Percentiles rank a stretch among this genome's conserved stretches.
phyloP scores from a whole-genome alignment of 2,797 vertebrate species.

The Gymnoscopelus microlampas region DNA sequence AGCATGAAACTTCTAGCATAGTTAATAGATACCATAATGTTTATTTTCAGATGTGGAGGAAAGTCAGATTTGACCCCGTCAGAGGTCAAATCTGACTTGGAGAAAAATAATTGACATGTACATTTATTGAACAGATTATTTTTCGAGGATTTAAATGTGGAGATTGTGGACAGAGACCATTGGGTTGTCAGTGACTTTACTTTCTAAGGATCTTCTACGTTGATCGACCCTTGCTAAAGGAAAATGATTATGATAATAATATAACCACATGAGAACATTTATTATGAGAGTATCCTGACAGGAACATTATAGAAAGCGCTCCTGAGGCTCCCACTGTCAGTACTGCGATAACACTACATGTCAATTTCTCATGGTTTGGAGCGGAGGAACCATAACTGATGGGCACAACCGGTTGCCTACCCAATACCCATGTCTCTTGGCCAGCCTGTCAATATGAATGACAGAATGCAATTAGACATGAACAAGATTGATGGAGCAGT shows the following conservation, averaged over 20 bases:
- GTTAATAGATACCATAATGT: too few relatives aligned
- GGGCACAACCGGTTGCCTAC: not conserved
- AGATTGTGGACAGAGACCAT: not conserved
- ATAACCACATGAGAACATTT: not conserved
- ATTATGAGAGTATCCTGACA: not conserved
- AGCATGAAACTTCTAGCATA: too few relatives aligned
- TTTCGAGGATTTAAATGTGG: not conserved
- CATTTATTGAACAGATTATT: too few relatives aligned
- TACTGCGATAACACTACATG: conserved; percentile 1
- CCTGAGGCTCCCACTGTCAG: not conserved
- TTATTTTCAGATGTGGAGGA: too few relatives aligned
- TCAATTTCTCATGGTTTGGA: conserved; percentile 2
- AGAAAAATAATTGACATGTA: too few relatives aligned
- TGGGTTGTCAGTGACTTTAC: not conserved
- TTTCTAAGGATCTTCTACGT: not conserved
- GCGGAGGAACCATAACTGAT: not conserved
- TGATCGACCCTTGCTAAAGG: not conserved
- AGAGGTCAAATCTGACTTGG: too few relatives aligned
- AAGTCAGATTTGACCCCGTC: too few relatives aligned
- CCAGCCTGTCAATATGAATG: conserved; percentile 11
- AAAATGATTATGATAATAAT: too few relatives aligned
- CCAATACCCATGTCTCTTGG: not conserved
- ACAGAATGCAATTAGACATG: not conserved
- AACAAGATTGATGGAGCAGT: conserved; percentile 9
- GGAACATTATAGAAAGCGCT: not conserved